These are phyloP conservation scores for Egretta garzetta DNA, from an alignment of 2,113 vertebrate species.

Conservation along the genomic window DNA sequence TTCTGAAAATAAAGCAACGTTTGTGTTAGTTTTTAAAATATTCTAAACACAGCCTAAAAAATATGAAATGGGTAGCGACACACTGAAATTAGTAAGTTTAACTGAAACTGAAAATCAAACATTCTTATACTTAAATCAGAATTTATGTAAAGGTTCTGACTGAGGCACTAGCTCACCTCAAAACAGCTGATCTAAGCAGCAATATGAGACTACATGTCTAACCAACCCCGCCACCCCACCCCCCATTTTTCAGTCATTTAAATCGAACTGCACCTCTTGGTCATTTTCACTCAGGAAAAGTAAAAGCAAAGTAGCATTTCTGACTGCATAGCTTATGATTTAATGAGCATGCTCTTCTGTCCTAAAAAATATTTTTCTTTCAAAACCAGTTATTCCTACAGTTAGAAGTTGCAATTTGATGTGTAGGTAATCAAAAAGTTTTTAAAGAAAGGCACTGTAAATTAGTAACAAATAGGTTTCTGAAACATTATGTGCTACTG, in stretches of 20 bases:
- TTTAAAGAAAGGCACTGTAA: background rate
- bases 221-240: background rate
- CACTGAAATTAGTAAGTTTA: background rate
- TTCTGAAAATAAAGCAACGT: conserved; percentile 60
- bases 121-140: background rate
- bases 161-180: background rate
- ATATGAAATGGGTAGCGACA: background rate
- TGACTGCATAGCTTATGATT: background rate
- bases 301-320: background rate
- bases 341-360: background rate
- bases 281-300: background rate
- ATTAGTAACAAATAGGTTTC: background rate
- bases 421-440: background rate
- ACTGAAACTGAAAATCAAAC: background rate
- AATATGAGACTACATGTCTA: background rate
- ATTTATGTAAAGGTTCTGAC: background rate
- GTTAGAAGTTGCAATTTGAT: background rate
- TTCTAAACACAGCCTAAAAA: background rate
- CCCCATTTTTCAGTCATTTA: background rate
- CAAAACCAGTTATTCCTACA: background rate
- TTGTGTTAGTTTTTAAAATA: background rate
- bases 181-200: background rate
- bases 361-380: background rate
- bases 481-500: background rate
- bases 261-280: background rate